Conservation (phyloP, 2,113 vertebrate genomes). For the Trogon melanurus region DNA sequence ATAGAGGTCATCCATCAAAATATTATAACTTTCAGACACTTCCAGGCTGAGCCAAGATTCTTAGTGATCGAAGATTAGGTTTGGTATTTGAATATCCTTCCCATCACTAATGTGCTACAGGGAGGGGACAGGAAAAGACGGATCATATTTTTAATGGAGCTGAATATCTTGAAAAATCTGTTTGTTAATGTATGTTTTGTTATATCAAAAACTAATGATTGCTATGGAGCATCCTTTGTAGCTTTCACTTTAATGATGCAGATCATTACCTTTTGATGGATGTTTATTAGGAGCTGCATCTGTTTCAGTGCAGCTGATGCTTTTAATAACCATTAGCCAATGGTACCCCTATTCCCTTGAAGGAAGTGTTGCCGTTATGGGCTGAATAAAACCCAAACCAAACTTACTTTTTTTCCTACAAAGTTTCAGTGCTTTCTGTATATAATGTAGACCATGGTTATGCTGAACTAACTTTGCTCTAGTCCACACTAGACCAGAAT, state of each 20-base stretch:
- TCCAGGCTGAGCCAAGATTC: background rate
- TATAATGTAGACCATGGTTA: background rate
- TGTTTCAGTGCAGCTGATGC: background rate
- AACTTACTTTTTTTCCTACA: background rate
- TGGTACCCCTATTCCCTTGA: background rate
- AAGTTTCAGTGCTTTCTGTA: background rate
- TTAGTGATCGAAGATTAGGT: background rate
- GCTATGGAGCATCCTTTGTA: background rate
- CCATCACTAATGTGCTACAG: background rate
- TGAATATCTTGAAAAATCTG: background rate
- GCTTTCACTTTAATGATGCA: background rate
- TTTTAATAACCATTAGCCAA: background rate
- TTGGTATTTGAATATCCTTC: background rate
- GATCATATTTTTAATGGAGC: background rate
- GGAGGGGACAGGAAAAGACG: background rate
- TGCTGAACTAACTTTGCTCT: background rate
- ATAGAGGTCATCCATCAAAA: background rate
- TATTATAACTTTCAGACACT: background rate
- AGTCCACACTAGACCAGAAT: background rate
- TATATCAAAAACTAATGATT: background rate
- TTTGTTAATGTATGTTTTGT: background rate
- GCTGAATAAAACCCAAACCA: background rate
- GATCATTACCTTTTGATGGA: background rate
- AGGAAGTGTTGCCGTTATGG: background rate
- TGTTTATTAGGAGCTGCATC: background rate